Evolutionary conservation across 1,140 invertebrate species (phyloP), one percentile per base, ranked within the genome.

Genomic region (Tetragnatha versicolor): DNA sequence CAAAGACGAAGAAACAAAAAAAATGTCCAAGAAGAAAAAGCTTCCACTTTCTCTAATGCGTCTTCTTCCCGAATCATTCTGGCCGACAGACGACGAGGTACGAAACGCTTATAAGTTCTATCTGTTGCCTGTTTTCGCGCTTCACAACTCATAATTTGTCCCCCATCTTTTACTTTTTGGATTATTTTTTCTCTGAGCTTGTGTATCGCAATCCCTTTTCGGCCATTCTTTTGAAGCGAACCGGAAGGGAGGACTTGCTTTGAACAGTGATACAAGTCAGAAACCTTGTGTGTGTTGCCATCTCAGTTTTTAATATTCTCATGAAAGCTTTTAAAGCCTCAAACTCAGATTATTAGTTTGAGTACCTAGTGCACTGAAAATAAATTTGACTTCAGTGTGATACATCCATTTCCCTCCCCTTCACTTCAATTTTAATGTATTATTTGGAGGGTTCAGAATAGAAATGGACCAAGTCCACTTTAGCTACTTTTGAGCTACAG

Each of bases 81-180:
- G 20, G 49, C 49, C 39, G 35, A 42, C 37, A 66, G 49, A 42
- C 20, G 42, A n/a, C 49, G 63, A 66, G 37, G 63, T 42, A 25
- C 37, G 42, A 42, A 66, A 47, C 63, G 63, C 39, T 66, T 66
- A 66, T 66, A 66, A 66, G 35, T 66, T 66, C 63, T 39, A 66
- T 66, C 63, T 66, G 63, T 66, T 66, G 63, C 63, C 39, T 27
- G 45, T 66, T 66, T 66, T 47, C 49, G 17, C 7, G 60, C 39
- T 66, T 66, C 63, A 47, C 39, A 66, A 42, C 63, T 66, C 63
- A 66, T 66, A 66, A 66, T 66, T 66, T 66, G 63, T 66, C 45
- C 63, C 39, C 39, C 39, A 66, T 45, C 35, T 66, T 66, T 66
- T 66, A 66, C 37, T n/a, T 47, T 66, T 66, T 22, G 29, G 27